A percentile compares a stretch with the other conserved stretches of the same genome.
These are phyloP conservation scores for Varecia variegata DNA, from an alignment of 2,797 vertebrate species.

Conservation along the genomic window DNA sequence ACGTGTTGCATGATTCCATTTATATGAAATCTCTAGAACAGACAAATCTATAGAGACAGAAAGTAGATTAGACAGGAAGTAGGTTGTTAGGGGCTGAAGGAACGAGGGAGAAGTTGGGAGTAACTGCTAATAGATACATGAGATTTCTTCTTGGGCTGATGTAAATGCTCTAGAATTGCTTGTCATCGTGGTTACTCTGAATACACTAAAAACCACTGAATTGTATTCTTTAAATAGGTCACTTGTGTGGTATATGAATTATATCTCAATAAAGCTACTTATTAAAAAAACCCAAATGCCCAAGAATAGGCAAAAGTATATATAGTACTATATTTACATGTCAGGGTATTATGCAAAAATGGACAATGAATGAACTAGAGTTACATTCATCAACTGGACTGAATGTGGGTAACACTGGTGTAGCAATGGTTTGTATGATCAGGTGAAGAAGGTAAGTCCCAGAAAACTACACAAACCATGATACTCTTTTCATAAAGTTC, in stretches of 20 bases:
- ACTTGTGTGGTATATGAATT: neutral
- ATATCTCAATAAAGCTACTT: neutral
- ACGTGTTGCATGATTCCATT: neutral
- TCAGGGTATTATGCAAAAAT: neutral
- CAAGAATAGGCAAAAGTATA: neutral
- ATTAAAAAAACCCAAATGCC: neutral
- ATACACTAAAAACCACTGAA: neutral
- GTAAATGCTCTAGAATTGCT: neutral
- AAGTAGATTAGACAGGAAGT: neutral
- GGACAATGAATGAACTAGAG: neutral
- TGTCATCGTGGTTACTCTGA: neutral
- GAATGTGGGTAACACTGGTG: too few relatives aligned
- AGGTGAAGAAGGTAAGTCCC: neutral
- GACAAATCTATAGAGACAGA: neutral
- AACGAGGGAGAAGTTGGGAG: neutral
- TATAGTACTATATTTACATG: neutral
- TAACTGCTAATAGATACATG: neutral
- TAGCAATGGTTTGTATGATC: neutral
- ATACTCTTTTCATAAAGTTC: neutral
- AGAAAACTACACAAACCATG: neutral
- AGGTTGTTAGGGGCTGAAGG: neutral
- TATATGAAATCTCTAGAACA: neutral
- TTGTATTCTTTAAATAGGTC: neutral
- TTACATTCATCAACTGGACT: neutral
- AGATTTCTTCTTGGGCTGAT: neutral